phyloP scores from a whole-genome alignment of 2,113 vertebrate species.

The Mustela lutreola region DNA sequence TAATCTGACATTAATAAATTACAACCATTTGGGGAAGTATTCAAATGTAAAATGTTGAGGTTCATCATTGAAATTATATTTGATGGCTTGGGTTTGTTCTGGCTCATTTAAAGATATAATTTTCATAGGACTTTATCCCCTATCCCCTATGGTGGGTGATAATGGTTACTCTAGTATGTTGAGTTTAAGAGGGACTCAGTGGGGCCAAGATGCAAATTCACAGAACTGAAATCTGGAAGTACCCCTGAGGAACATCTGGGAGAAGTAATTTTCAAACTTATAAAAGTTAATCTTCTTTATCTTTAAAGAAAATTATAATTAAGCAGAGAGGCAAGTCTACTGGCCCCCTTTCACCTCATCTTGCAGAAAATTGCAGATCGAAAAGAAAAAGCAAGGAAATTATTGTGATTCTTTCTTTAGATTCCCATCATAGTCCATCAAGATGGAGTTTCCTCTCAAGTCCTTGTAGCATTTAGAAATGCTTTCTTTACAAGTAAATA shows the following conservation, averaged over 20 bases:
- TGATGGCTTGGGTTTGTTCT: constrained; percentile 87
- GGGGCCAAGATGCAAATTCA: background rate
- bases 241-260: too few relatives aligned
- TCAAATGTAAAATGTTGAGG: constrained; percentile 87
- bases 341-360: background rate
- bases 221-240: background rate
- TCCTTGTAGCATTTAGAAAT: background rate
- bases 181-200: background rate
- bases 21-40: constrained; percentile 87
- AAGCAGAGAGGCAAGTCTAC: background rate
- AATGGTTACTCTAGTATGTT: background rate
- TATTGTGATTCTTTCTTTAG: background rate
- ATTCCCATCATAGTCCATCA: background rate
- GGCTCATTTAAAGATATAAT: constrained; percentile 84
- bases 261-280: background rate
- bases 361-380: background rate
- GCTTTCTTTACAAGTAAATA: background rate
- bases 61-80: constrained; percentile 88
- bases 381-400: background rate
- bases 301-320: background rate
- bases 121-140: constrained; percentile 71
- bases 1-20: constrained; percentile 90
- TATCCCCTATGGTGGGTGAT: constrained; percentile 51
- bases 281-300: background rate
- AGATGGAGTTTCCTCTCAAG: too few relatives aligned